Evolutionary conservation across 2,113 vertebrate genomes (phyloP).

Genomic region (Cairina moschata): DNA sequence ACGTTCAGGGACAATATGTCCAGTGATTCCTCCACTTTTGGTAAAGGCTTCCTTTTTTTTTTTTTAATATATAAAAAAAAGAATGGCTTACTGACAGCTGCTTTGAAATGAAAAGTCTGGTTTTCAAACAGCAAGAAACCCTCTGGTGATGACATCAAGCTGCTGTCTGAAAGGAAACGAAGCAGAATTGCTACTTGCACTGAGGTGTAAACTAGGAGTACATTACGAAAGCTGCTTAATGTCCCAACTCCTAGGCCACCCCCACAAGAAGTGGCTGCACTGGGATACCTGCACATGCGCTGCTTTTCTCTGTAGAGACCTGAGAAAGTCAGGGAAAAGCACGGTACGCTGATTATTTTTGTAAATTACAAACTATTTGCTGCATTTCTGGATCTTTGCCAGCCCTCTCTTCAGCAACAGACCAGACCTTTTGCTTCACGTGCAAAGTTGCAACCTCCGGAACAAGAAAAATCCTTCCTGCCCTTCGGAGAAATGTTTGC

Average conservation of each 20-base stretch:
- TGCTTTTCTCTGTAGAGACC: not conserved
- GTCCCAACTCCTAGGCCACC: not conserved
- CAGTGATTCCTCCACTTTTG: not conserved
- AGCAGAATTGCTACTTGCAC: not conserved
- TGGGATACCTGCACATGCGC: not conserved
- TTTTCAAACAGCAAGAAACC: not conserved
- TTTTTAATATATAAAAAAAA: too few relatives aligned
- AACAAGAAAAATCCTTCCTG: not conserved
- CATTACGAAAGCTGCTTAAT: not conserved
- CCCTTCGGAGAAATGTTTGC: not conserved
- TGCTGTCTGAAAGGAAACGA: not conserved
- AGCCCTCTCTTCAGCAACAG: not conserved
- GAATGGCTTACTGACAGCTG: not conserved
- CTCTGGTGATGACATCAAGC: not conserved
- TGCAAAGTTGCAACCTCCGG: not conserved
- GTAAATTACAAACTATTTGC: not conserved
- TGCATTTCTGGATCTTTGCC: not conserved
- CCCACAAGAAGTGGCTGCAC: not conserved
- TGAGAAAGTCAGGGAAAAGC: not conserved
- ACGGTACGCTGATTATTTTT: rapidly evolving
- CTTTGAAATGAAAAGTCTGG: not conserved
- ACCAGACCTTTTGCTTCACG: not conserved
- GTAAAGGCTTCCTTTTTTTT: not conserved
- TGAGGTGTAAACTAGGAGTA: not conserved
- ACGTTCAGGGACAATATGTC: not conserved